Base-by-base conservation (phyloP, 2,113 vertebrate species). In the Centropristis striata region DNA sequence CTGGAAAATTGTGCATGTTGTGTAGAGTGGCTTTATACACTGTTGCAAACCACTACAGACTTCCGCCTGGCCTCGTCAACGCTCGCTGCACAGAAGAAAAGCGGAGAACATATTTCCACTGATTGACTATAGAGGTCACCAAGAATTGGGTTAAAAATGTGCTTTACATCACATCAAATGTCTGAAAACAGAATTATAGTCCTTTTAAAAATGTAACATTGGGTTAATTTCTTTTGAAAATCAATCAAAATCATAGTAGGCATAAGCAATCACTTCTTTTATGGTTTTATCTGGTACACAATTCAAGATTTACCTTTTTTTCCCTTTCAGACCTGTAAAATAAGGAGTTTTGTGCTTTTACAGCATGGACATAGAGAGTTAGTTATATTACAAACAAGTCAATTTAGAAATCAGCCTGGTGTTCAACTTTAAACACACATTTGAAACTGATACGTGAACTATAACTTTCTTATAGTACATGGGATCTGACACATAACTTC, bases 1-100 rank as follows among this genome's bases (percentile, higher is more conserved):
- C 81, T 81, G 87, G 86, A 90, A 91, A 90, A 92, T 88, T 65
- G 75, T 77, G 80, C 83, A 88, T 41, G 71, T 85, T 77, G 70
- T 80, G 71, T 85, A 68, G 8, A 53, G 46, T 60, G 72, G 44
- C 67, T 90, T 55, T 55, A 23, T 58, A 70, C 71, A 78, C 51
- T 15, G 46, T 14, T 87, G 59, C 65, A 83, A 93, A 92, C 92
- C 91, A 41, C 90, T 69, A 36, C 61, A 82, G 76, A 88, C 80
- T 84, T 94, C 92, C 83, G 73, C 53, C 64, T 50, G 65, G 72
- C 76, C 76, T 77, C 53, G 49, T 71, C 70, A 78, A 75, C 61
- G 49, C 37, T 39, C 3, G n/a, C 21, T 66, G 67, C 76, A 65
- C 25, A 66, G 59, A 66, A 36, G 65, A 55, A 12, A 75, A 28